phyloP scores from a whole-genome alignment of 2,888 invertebrate species.

The Camptogramma bilineatum region DNA sequence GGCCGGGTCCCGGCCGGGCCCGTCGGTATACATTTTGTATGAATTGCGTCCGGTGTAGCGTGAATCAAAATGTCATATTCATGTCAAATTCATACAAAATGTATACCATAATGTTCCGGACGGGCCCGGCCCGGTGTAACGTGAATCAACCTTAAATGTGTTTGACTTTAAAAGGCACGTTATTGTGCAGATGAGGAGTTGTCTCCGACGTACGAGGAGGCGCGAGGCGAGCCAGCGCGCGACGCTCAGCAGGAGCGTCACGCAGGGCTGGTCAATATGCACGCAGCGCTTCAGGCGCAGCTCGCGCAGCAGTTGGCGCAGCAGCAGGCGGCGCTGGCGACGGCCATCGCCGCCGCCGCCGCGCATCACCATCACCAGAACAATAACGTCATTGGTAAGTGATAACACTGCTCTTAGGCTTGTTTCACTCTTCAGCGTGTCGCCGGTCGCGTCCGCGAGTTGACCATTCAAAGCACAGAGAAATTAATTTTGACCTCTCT shows the following conservation, averaged over 20 bases:
- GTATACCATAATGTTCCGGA: too few relatives aligned
- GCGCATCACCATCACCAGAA: constrained; percentile 87
- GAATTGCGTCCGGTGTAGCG: too few relatives aligned
- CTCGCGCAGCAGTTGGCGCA: constrained; percentile 86
- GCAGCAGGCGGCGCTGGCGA: constrained; percentile 84
- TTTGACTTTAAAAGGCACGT: neutral
- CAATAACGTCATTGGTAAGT: constrained; percentile 86
- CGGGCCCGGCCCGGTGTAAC: too few relatives aligned
- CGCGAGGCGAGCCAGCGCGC: constrained; percentile 68
- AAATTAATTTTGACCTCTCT: too few relatives aligned
- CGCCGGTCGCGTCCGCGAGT: too few relatives aligned
- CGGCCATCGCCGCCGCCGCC: constrained; percentile 86
- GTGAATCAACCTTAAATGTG: too few relatives aligned
- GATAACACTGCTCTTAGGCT: too few relatives aligned
- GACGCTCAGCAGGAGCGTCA: constrained; percentile 57
- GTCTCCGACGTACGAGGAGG: constrained; percentile 79
- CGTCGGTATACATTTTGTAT: too few relatives aligned
- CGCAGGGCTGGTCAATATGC: constrained; percentile 64
- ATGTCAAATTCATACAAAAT: too few relatives aligned
- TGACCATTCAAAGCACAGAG: too few relatives aligned
- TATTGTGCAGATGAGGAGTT: constrained; percentile 78
- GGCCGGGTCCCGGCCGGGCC: too few relatives aligned
- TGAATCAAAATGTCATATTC: too few relatives aligned
- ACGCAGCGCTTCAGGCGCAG: constrained; percentile 86
- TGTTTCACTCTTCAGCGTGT: neutral